Conservation (phyloP, 2,797 vertebrate species). For the Phoebastria nigripes region DNA sequence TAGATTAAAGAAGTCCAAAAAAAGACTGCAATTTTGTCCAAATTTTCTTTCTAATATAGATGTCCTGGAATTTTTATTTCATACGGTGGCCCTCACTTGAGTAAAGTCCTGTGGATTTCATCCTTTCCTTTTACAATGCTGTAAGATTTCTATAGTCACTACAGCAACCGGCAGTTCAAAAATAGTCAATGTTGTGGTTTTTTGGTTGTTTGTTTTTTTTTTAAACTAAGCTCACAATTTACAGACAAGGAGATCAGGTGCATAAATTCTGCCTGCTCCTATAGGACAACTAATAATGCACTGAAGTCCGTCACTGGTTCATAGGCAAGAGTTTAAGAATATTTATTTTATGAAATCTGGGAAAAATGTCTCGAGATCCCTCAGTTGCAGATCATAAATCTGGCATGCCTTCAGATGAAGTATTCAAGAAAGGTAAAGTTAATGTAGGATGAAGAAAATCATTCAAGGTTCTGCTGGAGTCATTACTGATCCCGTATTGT, state of each 20-base stretch:
- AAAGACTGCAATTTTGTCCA: not conserved
- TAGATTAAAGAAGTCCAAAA: not conserved
- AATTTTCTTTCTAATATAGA: not conserved
- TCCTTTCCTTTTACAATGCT: not conserved
- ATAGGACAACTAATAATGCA: not conserved
- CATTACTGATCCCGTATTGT: rapidly evolving
- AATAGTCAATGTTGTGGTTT: not conserved
- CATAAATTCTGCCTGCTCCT: not conserved
- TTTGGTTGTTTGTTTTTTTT: too few species aligned
- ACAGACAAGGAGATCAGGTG: not conserved
- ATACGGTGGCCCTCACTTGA: not conserved
- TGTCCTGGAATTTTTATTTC: not conserved
- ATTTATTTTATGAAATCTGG: not conserved
- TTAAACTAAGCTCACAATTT: not conserved
- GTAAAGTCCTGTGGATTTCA: not conserved
- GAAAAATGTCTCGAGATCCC: not conserved
- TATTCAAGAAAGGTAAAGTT: not conserved
- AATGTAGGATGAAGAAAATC: not conserved
- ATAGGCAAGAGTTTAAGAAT: not conserved
- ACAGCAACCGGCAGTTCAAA: not conserved
- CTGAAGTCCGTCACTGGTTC: not conserved
- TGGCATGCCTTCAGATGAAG: not conserved
- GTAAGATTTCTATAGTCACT: not conserved
- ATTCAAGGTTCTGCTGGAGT: not conserved
- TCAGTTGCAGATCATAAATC: not conserved